These are phyloP conservation scores for Drosophila repletoides DNA, from an alignment of 1,140 invertebrate genomes.

Conservation along the genomic window DNA sequence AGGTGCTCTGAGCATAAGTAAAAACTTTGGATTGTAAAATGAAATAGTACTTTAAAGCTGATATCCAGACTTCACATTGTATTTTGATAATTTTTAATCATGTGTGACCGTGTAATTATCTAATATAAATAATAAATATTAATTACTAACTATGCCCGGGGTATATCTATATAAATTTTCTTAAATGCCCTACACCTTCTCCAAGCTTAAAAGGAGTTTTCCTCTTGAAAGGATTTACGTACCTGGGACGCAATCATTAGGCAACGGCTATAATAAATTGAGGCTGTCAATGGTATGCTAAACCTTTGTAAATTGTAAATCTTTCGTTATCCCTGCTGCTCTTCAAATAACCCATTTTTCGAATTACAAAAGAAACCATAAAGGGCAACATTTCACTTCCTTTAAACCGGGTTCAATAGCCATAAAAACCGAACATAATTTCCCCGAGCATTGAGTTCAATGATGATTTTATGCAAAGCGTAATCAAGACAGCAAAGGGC, in stretches of 20 bases:
- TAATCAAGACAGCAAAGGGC: slow-evolving; percentile 66
- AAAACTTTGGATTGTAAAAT: no score
- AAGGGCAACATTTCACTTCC: slow-evolving; percentile 61
- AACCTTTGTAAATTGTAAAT: slow-evolving; percentile 1
- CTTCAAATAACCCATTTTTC: neutral
- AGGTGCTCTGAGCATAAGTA: no score
- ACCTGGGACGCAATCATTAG: slow-evolving; percentile 43
- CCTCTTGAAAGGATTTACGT: slow-evolving; percentile 7
- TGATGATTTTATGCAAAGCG: slow-evolving; percentile 77
- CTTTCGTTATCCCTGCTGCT: neutral
- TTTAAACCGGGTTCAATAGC: slow-evolving; percentile 43
- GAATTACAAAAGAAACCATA: slow-evolving; percentile 62
- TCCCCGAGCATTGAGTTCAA: slow-evolving; percentile 48
- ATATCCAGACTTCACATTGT: no score
- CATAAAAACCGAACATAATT: slow-evolving; percentile 73
- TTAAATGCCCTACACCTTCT: no score
- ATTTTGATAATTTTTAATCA: no score
- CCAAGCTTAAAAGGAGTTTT: neutral
- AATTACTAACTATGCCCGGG: no score
- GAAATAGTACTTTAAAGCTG: no score
- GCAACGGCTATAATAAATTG: slow-evolving; percentile 60
- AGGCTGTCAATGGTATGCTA: slow-evolving; percentile 36
- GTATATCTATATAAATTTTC: no score
- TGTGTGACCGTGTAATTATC: no score
- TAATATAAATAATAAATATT: no score